Conservation (phyloP, 2,797 vertebrate genomes). For the Acrossocheilus fasciatus region DNA sequence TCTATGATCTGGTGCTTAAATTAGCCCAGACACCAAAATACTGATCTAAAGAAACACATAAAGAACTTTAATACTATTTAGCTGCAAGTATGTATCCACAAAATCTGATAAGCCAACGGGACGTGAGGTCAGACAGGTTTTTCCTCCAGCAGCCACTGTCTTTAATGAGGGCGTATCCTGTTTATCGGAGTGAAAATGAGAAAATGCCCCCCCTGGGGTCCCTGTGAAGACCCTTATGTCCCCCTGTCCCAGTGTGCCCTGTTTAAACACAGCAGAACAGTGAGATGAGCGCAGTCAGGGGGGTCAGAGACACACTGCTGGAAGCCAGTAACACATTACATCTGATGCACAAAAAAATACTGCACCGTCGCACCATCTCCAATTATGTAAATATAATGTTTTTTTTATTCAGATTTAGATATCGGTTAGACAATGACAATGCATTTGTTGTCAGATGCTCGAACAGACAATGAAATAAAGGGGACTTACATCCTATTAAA, state of each 20-base stretch:
- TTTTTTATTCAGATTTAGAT: not conserved
- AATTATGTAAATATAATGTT: too few species aligned
- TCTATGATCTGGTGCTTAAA: not conserved
- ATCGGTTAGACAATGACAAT: not conserved
- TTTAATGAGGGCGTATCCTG: slow-evolving; percentile 18
- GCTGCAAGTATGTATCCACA: too few species aligned
- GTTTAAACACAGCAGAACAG: not conserved
- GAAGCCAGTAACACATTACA: not conserved
- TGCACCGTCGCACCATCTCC: not conserved
- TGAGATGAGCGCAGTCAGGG: not conserved
- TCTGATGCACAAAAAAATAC: not conserved
- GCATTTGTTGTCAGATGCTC: not conserved
- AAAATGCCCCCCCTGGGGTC: slow-evolving; percentile 6
- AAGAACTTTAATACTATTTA: not conserved
- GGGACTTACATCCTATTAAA: not conserved
- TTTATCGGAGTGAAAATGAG: slow-evolving; percentile 22
- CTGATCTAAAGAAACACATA: not conserved
- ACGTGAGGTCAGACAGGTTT: not conserved
- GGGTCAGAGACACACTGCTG: slow-evolving; percentile 8
- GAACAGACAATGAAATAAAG: not conserved
- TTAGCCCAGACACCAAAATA: not conserved
- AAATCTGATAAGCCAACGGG: not conserved
- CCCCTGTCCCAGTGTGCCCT: not conserved
- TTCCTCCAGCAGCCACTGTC: not conserved
- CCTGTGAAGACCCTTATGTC: slow-evolving; percentile 6